Evolutionary conservation across 2,113 vertebrate species (phyloP).

Genomic region (Steatornis caripensis): DNA sequence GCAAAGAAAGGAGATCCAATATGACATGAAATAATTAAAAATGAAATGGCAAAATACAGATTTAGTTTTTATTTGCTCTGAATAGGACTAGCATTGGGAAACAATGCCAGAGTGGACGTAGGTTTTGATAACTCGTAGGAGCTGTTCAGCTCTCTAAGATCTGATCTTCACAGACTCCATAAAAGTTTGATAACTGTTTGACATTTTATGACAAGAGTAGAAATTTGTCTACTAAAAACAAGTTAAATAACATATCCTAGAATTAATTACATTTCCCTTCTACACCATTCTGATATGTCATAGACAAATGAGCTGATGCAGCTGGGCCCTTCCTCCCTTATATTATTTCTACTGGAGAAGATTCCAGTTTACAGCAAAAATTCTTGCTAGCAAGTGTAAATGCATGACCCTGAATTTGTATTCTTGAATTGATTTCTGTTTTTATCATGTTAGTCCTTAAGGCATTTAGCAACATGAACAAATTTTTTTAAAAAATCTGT

Average conservation of each 20-base stretch:
- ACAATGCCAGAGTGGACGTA: neutral
- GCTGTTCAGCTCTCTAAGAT: neutral
- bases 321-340: neutral
- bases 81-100: neutral
- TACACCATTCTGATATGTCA: neutral
- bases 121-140: neutral
- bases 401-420: neutral
- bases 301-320: neutral
- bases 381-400: neutral
- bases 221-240: neutral
- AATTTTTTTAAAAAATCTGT: neutral
- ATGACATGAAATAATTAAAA: neutral
- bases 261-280: neutral
- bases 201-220: neutral
- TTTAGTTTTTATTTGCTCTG: neutral
- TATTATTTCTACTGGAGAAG: neutral
- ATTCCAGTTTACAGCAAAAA: neutral
- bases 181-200: neutral
- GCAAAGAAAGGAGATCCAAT: neutral
- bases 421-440: neutral
- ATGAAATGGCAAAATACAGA: neutral
- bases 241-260: neutral
- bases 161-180: neutral
- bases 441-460: neutral
- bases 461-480: neutral